Evolutionary conservation across 92 coral and sea anemone species (phyloP), one percentile per base, ranked within the genome.

Genomic region (Paramuricea clavata): DNA sequence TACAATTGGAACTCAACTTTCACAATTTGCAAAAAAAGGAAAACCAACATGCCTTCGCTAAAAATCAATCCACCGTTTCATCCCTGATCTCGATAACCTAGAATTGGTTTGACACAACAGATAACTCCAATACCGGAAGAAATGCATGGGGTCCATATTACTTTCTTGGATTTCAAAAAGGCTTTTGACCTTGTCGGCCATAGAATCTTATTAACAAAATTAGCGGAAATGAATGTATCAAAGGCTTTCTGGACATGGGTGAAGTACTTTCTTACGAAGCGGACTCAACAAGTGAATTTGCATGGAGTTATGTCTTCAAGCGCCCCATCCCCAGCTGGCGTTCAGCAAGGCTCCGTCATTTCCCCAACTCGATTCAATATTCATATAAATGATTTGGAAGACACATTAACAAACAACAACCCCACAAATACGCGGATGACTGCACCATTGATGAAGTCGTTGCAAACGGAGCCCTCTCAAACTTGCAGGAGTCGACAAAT

Each of bases 141-240:
- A 47, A 35, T 25, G 41, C 27, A 42, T 13, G 30, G 43, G 27
- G 17, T 28, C 8, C 36, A 74, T 21, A 22, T 23, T 8, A 16
- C 32, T 9, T 74, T 36, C 32, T 23, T 74, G 6, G 21, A 74
- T 42, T 74, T 74, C 32, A 74, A 42, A 19, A 43, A 74, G 34
- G 59, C 81, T 74, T 74, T 74, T 21, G 81, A 74, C 56, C 26
- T 74, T 9, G 81, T 74, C 5, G 28, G 34, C 57, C 81, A 43
- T 21, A n/a, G n/a, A 28, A 74, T 74, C 19, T n/a, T 74, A 47
- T 54, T 74, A 11, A 19, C 21, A 19, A 74, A 74, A 42, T 54
- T 52, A 2, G 61, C 61, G 2, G 61, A 52, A 52, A 3, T 2
- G 5, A 52, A 52, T 13, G 13, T 28, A 13, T 32, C n/a, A n/a